A percentile compares a stretch with the other conserved stretches of the same genome.
These are phyloP conservation scores for Machaerirhynchus nigripectus DNA, from an alignment of 2,113 vertebrate species.

Conservation along the genomic window DNA sequence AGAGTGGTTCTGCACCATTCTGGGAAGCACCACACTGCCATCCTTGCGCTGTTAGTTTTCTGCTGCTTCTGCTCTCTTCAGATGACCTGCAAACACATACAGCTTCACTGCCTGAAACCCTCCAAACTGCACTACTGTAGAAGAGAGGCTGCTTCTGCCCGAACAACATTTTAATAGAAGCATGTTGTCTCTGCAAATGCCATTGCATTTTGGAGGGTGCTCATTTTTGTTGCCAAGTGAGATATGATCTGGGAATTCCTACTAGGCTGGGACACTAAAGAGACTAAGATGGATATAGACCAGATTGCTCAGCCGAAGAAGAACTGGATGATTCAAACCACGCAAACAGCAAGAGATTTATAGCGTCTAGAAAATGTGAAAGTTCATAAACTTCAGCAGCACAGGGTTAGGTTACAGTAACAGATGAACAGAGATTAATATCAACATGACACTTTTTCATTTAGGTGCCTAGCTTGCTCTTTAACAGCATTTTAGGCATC, in stretches of 20 bases:
- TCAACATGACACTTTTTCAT: constrained; percentile 1
- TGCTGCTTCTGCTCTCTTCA: not conserved
- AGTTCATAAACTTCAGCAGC: constrained; percentile 52
- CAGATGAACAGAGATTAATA: constrained; percentile 44
- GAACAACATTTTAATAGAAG: not conserved
- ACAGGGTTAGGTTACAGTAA: constrained; percentile 38
- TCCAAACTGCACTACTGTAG: not conserved
- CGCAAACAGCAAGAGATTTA: constrained; percentile 36
- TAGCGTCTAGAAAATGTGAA: constrained; percentile 15
- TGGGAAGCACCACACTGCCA: not conserved
- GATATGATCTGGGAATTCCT: constrained; percentile 8
- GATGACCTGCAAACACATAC: not conserved
- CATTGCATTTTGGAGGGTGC: not conserved
- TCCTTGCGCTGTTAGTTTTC: not conserved
- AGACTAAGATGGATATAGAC: constrained; percentile 41
- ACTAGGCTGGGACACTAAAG: not conserved
- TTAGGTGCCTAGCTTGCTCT: not conserved
- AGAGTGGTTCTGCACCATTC: not conserved
- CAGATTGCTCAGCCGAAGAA: not conserved
- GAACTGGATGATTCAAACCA: constrained; percentile 47
- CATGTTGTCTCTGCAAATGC: not conserved
- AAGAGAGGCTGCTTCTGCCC: not conserved
- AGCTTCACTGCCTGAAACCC: not conserved
- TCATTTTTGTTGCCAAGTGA: constrained; percentile 26
- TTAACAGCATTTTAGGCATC: not conserved